Evolutionary conservation across 92 coral and sea anemone genomes (phyloP).

Genomic region (Epizoanthus stellaris): DNA sequence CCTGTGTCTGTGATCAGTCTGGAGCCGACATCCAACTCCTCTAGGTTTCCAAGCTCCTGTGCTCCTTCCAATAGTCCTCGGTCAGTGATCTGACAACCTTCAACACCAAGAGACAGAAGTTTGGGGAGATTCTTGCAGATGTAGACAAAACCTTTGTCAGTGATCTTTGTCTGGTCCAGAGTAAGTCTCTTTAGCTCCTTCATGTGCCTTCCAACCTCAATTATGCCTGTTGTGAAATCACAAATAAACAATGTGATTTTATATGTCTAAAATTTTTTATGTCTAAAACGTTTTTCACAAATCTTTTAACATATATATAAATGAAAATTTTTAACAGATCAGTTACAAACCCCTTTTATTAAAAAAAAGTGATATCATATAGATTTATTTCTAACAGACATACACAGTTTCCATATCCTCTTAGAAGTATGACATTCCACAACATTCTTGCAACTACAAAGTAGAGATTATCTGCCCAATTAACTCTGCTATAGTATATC

Average conservation of each 20-base stretch:
- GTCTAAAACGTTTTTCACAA: no score
- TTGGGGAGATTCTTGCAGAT: slow-evolving; percentile 78
- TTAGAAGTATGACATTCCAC: no score
- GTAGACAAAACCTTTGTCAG: slow-evolving; percentile 87
- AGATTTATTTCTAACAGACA: background rate
- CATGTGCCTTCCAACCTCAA: slow-evolving; percentile 81
- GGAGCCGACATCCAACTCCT: slow-evolving; percentile 92
- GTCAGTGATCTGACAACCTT: slow-evolving; percentile 86
- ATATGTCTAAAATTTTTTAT: no score
- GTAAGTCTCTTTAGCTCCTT: slow-evolving; percentile 85
- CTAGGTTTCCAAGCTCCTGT: slow-evolving; percentile 68
- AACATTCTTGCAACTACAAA: no score
- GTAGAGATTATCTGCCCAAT: no score
- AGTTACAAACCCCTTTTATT: no score
- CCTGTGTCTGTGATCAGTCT: slow-evolving; percentile 83
- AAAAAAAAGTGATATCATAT: background rate
- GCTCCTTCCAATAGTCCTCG: slow-evolving; percentile 76
- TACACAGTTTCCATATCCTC: no score
- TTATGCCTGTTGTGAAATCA: slow-evolving; percentile 62
- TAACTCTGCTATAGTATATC: no score
- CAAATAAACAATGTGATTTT: background rate
- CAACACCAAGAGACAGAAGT: slow-evolving; percentile 81
- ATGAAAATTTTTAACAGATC: no score
- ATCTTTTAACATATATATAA: no score
- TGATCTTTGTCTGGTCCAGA: slow-evolving; percentile 80